A percentile compares a stretch with the other conserved stretches of the same genome.
These are phyloP conservation scores for Neosalanx taihuensis DNA, from an alignment of 2,797 vertebrate genomes.

Conservation along the genomic window DNA sequence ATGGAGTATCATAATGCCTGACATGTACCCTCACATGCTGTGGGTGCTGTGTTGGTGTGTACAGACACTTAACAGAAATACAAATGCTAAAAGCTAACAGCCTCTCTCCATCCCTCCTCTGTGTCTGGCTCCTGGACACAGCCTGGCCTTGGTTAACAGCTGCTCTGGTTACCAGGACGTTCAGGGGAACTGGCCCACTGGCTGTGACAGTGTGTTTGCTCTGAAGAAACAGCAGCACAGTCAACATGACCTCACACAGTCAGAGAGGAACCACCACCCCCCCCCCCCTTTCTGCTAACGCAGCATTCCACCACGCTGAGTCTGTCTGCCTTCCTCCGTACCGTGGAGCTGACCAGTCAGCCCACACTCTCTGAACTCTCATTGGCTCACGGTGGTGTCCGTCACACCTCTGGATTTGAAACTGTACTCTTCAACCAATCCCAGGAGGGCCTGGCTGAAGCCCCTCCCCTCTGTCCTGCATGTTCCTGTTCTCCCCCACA, in stretches of 20 bases:
- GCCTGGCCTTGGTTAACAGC: background rate
- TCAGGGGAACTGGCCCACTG: slow-evolving; percentile 14
- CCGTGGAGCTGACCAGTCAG: background rate
- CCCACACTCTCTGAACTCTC: slow-evolving; percentile 4
- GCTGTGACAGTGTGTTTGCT: slow-evolving; percentile 55
- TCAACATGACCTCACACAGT: slow-evolving; percentile 26
- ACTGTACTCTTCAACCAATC: slow-evolving; percentile 18
- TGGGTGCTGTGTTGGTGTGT: no score
- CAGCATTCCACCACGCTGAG: slow-evolving; percentile 37
- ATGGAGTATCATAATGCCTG: no score
- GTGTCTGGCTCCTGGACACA: background rate
- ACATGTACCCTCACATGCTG: no score
- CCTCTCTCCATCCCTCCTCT: no score
- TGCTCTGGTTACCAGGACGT: slow-evolving; percentile 21
- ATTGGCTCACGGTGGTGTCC: slow-evolving; percentile 44
- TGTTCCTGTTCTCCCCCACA: slow-evolving; percentile 52
- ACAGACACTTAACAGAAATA: no score
- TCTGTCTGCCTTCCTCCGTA: slow-evolving; percentile 11
- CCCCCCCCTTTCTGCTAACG: background rate
- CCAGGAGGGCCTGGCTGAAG: background rate
- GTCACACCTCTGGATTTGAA: slow-evolving; percentile 22
- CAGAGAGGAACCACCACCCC: background rate
- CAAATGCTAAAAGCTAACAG: no score
- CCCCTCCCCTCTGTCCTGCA: slow-evolving; percentile 30
- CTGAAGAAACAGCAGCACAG: slow-evolving; percentile 16